phyloP scores from a whole-genome alignment of 2,888 invertebrate genomes.

The Leptinotarsa peninsularis region DNA sequence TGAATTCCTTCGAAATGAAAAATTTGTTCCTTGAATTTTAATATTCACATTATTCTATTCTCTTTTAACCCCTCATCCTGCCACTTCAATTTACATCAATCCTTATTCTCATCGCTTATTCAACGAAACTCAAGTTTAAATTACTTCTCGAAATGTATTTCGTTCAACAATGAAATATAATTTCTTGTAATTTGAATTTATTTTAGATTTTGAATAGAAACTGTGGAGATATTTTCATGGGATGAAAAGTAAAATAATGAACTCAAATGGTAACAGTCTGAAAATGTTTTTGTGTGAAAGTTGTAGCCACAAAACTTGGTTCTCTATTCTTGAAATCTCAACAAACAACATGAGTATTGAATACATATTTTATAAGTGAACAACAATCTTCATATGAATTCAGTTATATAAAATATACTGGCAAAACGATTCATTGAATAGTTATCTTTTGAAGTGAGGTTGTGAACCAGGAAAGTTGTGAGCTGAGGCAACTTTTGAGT shows the following conservation, averaged over 20 bases:
- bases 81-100: constrained; percentile 49
- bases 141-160: constrained; percentile 48
- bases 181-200: constrained; percentile 42
- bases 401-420: too few relatives aligned
- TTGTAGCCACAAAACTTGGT: too few relatives aligned
- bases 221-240: constrained; percentile 24
- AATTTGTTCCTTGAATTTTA: constrained; percentile 55
- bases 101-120: constrained; percentile 46
- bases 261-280: not conserved
- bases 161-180: constrained; percentile 45
- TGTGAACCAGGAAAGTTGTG: too few relatives aligned
- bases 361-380: too few relatives aligned
- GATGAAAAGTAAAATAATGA: not conserved
- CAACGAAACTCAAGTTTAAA: constrained; percentile 47
- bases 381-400: too few relatives aligned
- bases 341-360: too few relatives aligned
- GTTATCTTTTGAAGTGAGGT: too few relatives aligned
- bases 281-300: not conserved
- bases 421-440: too few relatives aligned
- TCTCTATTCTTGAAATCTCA: too few relatives aligned
- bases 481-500: too few relatives aligned
- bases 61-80: constrained; percentile 47
- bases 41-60: constrained; percentile 53
- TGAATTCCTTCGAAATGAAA: constrained; percentile 51
- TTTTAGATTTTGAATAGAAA: constrained; percentile 34